Conservation (phyloP, 2,888 invertebrate species). For the Clivina fossor region DNA sequence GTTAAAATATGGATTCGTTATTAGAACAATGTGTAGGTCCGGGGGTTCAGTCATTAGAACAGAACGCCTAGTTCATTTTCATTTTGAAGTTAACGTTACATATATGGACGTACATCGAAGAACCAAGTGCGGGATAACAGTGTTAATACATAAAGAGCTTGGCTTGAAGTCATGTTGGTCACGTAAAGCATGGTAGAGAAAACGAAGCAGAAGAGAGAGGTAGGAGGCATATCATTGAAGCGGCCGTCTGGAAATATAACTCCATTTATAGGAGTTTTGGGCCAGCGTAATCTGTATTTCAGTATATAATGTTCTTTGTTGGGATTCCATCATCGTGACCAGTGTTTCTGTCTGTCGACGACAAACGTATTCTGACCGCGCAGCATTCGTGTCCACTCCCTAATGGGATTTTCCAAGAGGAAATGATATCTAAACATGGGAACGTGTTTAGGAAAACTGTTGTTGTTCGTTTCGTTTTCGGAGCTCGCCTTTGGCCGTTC, state of each 20-base stretch:
- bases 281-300: conserved; percentile 32
- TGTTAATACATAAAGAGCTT: no score
- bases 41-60: no score
- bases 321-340: conserved; percentile 35
- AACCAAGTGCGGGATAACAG: no score
- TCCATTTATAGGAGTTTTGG: conserved; percentile 33
- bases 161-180: no score
- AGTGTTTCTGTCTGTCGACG: conserved; percentile 28
- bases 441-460: conserved; percentile 37
- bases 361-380: conserved; percentile 29
- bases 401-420: conserved; percentile 44
- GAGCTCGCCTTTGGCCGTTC: neutral
- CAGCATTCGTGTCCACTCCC: conserved; percentile 42
- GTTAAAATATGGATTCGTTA: no score
- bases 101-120: no score
- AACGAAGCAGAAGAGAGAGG: no score
- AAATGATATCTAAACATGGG: conserved; percentile 45
- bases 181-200: no score
- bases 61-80: no score
- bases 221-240: no score
- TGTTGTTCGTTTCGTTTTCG: conserved; percentile 31
- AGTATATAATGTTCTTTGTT: conserved; percentile 35
- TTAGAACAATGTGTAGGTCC: no score
- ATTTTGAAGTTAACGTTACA: no score
- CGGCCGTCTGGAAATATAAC: conserved; percentile 25